These are phyloP conservation scores for Pristis pectinata DNA, from an alignment of 2,797 vertebrate genomes.

Conservation along the genomic window DNA sequence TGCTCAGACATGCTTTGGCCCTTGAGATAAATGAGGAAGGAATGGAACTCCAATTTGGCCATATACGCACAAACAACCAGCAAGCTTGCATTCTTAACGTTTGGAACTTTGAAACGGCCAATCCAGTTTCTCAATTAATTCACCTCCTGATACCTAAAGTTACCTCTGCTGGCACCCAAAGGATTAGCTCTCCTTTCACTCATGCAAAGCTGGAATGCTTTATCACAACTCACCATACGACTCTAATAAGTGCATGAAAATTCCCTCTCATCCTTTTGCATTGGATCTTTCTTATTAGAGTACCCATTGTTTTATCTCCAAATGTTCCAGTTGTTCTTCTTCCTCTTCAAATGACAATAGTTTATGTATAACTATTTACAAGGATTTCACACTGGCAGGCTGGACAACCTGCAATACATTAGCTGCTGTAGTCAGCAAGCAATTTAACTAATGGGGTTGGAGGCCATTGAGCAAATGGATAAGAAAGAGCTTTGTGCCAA, in stretches of 20 bases:
- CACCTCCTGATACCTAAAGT: neutral
- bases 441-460: neutral
- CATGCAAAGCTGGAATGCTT: neutral
- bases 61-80: neutral
- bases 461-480: neutral
- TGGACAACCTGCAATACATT: neutral
- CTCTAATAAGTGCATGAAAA: neutral
- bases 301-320: neutral
- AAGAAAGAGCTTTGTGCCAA: slow-evolving; percentile 10
- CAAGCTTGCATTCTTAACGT: neutral
- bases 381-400: neutral
- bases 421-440: neutral
- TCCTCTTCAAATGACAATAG: neutral
- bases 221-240: neutral
- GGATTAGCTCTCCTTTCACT: neutral
- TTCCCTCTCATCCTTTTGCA: neutral
- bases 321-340: neutral
- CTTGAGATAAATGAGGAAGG: neutral
- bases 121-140: neutral
- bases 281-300: neutral
- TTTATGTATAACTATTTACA: neutral
- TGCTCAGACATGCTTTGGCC: neutral
- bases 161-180: neutral
- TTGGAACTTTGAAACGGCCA: neutral
- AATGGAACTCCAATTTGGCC: neutral